Evolutionary conservation across 1,140 invertebrate genomes (phyloP), one percentile per base, ranked within the genome.

Genomic region (Neelides sp.): DNA sequence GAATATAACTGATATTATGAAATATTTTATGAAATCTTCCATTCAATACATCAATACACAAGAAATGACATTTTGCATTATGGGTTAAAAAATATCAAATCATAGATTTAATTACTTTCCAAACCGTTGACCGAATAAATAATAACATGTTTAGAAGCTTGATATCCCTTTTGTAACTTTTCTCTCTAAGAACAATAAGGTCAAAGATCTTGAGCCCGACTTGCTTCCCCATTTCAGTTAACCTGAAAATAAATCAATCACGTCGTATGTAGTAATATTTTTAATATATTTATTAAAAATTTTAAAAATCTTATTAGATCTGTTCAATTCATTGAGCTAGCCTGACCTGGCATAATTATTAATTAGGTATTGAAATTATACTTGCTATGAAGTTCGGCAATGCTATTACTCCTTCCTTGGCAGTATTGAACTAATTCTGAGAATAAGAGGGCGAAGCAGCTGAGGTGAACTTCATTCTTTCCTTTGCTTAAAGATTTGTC

Each of bases 381-480:
- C 88, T 85, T 93, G 60, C 76, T 85, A 67, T 98, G 93, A 36
- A 98, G 70, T 67, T 98, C 94, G 20, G 88, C 82, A 34, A 98
- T 86, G 8, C 89, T 94, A 61, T 87, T 86, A 19, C 92, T 90
- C 64, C 89, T 77, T 69, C 92, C 95, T 69, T 98, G 93, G 65
- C 88, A 93, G 69, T 98, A 98, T 66, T 97, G 91, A 4, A 99
- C 91, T 47, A 98, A 79, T 76, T 98, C 95, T 2, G 91, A 94
- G 69, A 98, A 98, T 35, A 99, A 71, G 40, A 98, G 71, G 1
- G 93, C 92, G 72, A 89, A 98, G 61, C 89, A 85, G 59, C 87
- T 93, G 41, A 95, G 71, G 56, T 89, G 85, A 56, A 94, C 82
- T 73, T 93, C 91, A 4, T 80, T 78, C 69, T 90, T 93, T 3